Evolutionary conservation across 2,888 invertebrate genomes (phyloP), one percentile per base, ranked within the genome.

Genomic region (Pyrrhosoma nymphula): DNA sequence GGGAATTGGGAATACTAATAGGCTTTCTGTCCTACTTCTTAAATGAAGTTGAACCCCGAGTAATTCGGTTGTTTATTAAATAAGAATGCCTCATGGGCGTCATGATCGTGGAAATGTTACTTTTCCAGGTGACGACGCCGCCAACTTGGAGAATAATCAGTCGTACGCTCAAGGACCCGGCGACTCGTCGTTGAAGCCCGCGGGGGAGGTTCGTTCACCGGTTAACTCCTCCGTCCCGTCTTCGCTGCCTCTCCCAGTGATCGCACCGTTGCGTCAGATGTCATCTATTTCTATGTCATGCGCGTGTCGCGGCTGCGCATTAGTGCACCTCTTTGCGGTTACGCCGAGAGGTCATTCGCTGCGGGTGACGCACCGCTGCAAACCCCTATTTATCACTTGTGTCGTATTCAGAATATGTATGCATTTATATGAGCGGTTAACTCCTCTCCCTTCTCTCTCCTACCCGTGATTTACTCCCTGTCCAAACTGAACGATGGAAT

Each of bases 211-310:
- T 91, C 91, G 30, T 39, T 39, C 26, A 35, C 63, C 55, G 39
- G 39, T 93, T 47, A 39, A 39, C 89, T 56, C 56, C 89, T 56
- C 56, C 56, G 12, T 55, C 89, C 20, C 47, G 18, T 91, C 60
- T 60, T 63, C 20, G 35, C 63, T 63, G 23, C 69, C 35, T 39
- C 91, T 60, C 69, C 39, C 55, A 75, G 23, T 91, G 63, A 91
- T 91, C 63, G n/a, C 60, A 63, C 39, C 69, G 39, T 93, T 93
- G 93, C 47, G 47, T 47, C 39, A 47, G 69, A n/a, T 26, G n/a
- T 69, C 63, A 93, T 93, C 75, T 69, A n/a, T 93, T 75, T 93
- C 47, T 93, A 63, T 55, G 47, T 89, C 56, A 89, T 56, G 47
- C n/a, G 56, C 89, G 89, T n/a, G 89, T 47, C 89, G 16, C 56